Evolutionary conservation across 2,797 vertebrate genomes (phyloP), one percentile per base, ranked within the genome.

Genomic region (Rhynchotus rufescens): DNA sequence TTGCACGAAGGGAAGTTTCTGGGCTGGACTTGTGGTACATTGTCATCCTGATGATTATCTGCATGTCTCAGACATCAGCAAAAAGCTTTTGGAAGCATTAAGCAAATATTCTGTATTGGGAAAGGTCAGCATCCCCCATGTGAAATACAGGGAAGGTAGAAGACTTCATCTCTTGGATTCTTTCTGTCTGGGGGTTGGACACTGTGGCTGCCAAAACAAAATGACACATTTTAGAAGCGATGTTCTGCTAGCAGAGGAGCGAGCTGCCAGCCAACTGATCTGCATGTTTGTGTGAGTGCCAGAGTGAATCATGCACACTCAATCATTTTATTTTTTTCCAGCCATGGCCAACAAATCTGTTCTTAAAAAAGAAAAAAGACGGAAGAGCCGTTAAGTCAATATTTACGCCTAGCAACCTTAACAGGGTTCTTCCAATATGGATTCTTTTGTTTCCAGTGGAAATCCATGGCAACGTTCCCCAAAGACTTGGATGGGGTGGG

Each of bases 291-390:
- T 95, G 69, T 54, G 73, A 92, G 73, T 91, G 95, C 95, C 95
- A 95, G 95, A 87, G 91, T 96, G 95, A 96, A 95, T 96, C 95
- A 96, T 93, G 82, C 93, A 74, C 34, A 76, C 93, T 92, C 94
- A 86, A 94, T 93, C 81, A 61, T 85, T 96, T 89, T 84, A 20
- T 95, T 96, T 96, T 96, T 96, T 96, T 96, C 91, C 89, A 95
- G 87, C 85, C 90, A 8, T 57, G 95, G 94, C 92, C 86, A 95
- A 95, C 69, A 93, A 95, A 93, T 95, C 90, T 91, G 91, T 90
- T 95, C 93, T 92, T 93, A 96, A 95, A 96, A 96, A 94, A 96
- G 95, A 95, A 96, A 94, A 94, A 67, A 94, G 93, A 94, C 86
- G 84, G 89, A 95, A 96, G 88, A 96, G 88, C 91, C 76, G 91